Evolutionary conservation across 2,888 invertebrate species (phyloP).

Genomic region (Agriopis aurantiaria): DNA sequence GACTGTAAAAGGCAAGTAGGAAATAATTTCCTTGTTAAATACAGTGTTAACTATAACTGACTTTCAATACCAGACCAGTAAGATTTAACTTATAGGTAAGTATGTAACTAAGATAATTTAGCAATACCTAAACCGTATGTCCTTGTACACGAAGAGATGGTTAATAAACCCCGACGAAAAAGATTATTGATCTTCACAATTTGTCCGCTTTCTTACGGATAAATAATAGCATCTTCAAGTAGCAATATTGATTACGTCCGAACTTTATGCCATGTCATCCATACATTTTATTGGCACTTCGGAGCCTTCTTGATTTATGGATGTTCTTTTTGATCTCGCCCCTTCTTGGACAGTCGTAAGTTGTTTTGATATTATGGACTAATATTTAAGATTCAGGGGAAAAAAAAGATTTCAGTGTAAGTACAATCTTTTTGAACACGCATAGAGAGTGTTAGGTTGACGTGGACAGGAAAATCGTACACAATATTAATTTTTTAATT

Average conservation of each 20-base stretch:
- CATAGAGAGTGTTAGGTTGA: too few relatives aligned
- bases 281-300: conserved; percentile 39
- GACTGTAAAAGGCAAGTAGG: neutral
- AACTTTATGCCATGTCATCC: conserved; percentile 38
- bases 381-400: conserved; percentile 7
- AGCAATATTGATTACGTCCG: conserved; percentile 37
- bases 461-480: too few relatives aligned
- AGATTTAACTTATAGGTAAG: too few relatives aligned
- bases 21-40: too few relatives aligned
- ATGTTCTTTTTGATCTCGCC: conserved; percentile 31
- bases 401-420: neutral
- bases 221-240: conserved; percentile 31
- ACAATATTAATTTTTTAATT: too few relatives aligned
- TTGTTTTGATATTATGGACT: conserved; percentile 25
- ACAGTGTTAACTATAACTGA: too few relatives aligned
- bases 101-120: neutral
- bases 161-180: conserved; percentile 19
- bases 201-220: conserved; percentile 25
- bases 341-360: conserved; percentile 27
- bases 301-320: conserved; percentile 36
- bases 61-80: too few relatives aligned
- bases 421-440: neutral
- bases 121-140: conserved; percentile 4
- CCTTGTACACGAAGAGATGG: neutral
- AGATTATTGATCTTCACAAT: conserved; percentile 31